Base-by-base conservation (phyloP, 2,797 vertebrate genomes). In the Manis pentadactyla region DNA sequence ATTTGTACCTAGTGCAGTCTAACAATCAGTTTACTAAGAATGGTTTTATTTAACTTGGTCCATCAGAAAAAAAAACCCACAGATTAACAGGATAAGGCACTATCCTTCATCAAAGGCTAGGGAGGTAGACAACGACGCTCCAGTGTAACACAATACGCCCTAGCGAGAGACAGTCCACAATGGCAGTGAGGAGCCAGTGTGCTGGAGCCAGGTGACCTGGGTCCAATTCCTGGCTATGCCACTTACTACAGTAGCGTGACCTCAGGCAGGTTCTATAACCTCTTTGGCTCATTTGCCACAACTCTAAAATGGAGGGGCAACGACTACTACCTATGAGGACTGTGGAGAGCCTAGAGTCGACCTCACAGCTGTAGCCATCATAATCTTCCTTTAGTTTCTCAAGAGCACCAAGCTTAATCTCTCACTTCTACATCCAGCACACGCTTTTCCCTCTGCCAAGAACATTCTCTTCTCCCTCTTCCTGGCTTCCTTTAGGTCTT, bases 381-480 rank as follows among this genome's bases (percentile, higher is more conserved):
- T 29, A 25, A 93, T 90, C 68, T 87, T 85, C 19, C 61, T 88
- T 69, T 19, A 87, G 15, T 71, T 91, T 96, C 68, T 86, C 82
- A 73, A 93, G 96, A 93, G 42, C 39, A 88, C n/a, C 75, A 86
- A 51, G 27, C 25, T 95, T 55, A 77, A 71, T 92, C 49, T 93
- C 84, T 81, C 11, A 71, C 42, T 57, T 85, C 64, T n/a, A 57
- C 19, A 18, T 87, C 95, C 66, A 71, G 63, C 75, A 82, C 66
- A 57, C 9, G n/a, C 15, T 86, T 93, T 96, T 46, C 34, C 57
- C 39, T 87, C 46, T 88, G 49, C 51, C 57, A 93, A 74, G 46
- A 94, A 93, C 25, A 73, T 69, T 91, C 42, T 91, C n/a, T 92
- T 83, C 90, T 93, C 21, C 63, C 13, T 75, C 94, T 96, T 64